A percentile compares a stretch with the other conserved stretches of the same genome.
These are phyloP conservation scores for Nettapus auritus DNA, from an alignment of 2,113 vertebrate species.

Conservation along the genomic window DNA sequence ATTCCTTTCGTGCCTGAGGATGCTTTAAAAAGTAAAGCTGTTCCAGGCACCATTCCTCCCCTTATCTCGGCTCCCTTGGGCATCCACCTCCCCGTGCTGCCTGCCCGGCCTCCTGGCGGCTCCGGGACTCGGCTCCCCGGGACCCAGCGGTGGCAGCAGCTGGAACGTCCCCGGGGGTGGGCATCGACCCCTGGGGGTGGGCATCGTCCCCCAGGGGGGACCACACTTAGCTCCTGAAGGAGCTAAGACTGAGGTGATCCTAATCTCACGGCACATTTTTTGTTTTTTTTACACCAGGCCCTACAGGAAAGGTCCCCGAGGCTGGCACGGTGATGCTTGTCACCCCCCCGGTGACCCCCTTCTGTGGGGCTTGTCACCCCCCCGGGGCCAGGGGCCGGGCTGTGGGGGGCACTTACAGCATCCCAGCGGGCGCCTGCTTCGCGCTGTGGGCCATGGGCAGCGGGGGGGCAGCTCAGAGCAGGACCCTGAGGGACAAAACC, in stretches of 20 bases:
- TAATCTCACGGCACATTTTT: accelerated
- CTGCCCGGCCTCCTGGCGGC: accelerated
- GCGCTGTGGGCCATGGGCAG: constrained; percentile 73
- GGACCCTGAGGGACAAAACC: not conserved
- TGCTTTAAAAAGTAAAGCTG: not conserved
- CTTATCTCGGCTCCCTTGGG: not conserved
- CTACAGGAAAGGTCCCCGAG: too few relatives aligned
- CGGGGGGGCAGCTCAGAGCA: not conserved
- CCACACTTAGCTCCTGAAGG: too few relatives aligned
- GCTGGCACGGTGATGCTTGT: too few relatives aligned
- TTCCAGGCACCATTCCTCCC: not conserved
- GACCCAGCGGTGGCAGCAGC: not conserved
- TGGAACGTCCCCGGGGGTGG: too few relatives aligned
- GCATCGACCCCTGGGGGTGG: too few relatives aligned
- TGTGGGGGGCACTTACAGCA: constrained; percentile 71
- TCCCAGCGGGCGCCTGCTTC: constrained; percentile 61
- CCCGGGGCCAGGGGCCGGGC: too few relatives aligned
- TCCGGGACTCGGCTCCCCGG: not conserved
- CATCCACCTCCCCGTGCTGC: not conserved
- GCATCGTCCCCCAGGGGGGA: too few relatives aligned
- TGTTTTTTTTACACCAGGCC: not conserved
- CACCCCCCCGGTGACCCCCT: too few relatives aligned
- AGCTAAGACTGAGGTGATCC: too few relatives aligned
- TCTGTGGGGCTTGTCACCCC: too few relatives aligned
- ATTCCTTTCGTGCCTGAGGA: not conserved